These are phyloP conservation scores for Pampusana beccarii DNA, from an alignment of 2,113 vertebrate genomes.

Conservation along the genomic window DNA sequence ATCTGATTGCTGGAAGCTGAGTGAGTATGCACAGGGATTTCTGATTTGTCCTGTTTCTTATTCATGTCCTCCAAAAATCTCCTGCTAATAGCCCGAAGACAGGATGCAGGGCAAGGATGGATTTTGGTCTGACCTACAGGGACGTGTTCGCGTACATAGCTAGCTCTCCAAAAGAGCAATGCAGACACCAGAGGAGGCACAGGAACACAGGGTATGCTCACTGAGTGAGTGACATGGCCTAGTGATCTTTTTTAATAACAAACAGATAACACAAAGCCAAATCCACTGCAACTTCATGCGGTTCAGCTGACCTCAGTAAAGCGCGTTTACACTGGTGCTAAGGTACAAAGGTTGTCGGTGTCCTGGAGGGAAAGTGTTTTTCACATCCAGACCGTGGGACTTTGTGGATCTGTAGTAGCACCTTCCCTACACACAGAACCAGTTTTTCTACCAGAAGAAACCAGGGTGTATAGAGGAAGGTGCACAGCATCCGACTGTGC, in stretches of 20 bases:
- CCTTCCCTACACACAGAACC: not conserved
- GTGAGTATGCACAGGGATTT: not conserved
- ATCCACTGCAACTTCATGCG: not conserved
- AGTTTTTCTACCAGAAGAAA: not conserved
- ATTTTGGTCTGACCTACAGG: not conserved
- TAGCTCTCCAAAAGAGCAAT: not conserved
- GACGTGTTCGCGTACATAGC: not conserved
- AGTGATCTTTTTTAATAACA: not conserved
- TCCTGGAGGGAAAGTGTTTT: not conserved
- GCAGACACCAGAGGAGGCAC: not conserved
- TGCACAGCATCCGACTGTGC: not conserved
- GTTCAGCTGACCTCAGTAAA: not conserved
- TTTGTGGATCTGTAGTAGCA: not conserved
- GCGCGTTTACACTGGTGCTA: not conserved
- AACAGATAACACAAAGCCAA: not conserved
- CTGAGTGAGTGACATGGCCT: not conserved
- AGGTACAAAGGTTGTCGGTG: not conserved
- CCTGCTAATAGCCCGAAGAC: not conserved
- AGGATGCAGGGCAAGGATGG: not conserved
- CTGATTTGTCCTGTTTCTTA: conserved; percentile 9
- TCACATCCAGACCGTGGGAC: not conserved
- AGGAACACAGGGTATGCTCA: not conserved
- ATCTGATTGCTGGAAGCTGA: conserved; percentile 53
- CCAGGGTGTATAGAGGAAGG: not conserved
- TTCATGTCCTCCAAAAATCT: not conserved